phyloP scores from a whole-genome alignment of 2,797 vertebrate genomes.

The Sebastes kiyomatsui region DNA sequence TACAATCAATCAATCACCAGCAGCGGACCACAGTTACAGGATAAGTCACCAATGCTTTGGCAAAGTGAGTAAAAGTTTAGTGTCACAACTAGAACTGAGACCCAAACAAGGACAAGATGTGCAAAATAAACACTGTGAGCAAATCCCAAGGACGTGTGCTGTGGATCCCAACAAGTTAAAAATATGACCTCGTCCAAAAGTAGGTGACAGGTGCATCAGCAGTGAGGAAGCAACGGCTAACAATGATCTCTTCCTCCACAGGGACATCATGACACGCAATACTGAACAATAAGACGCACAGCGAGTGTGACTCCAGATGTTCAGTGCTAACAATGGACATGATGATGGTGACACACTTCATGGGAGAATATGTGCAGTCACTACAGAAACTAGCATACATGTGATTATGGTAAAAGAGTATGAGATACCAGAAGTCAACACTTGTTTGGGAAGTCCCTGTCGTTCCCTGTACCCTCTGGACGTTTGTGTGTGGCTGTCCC shows the following conservation, averaged over 20 bases:
- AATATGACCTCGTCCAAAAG: neutral
- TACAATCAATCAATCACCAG: conserved; percentile 20
- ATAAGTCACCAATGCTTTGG: conserved; percentile 16
- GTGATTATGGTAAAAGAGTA: neutral
- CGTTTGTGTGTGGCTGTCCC: neutral
- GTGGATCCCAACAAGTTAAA: neutral
- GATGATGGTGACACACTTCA: neutral
- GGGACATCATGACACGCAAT: neutral
- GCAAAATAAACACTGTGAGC: neutral
- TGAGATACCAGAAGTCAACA: neutral
- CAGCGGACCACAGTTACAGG: neutral
- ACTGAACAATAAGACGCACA: conserved; percentile 14
- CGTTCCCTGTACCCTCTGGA: neutral
- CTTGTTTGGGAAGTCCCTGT: conserved; percentile 33
- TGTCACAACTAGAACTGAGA: neutral
- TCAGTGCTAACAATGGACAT: conserved; percentile 2
- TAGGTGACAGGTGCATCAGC: conserved; percentile 2
- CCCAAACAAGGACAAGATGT: neutral
- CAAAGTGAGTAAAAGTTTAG: neutral
- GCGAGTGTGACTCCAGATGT: conserved; percentile 23
- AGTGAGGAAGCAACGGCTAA: conserved; percentile 42
- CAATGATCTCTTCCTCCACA: conserved; percentile 63
- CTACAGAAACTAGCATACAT: neutral
- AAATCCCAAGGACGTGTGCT: neutral
- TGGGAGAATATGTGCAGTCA: neutral